Evolutionary conservation across 2,113 vertebrate genomes (phyloP), one percentile per base, ranked within the genome.

Genomic region (Etia nguti): DNA sequence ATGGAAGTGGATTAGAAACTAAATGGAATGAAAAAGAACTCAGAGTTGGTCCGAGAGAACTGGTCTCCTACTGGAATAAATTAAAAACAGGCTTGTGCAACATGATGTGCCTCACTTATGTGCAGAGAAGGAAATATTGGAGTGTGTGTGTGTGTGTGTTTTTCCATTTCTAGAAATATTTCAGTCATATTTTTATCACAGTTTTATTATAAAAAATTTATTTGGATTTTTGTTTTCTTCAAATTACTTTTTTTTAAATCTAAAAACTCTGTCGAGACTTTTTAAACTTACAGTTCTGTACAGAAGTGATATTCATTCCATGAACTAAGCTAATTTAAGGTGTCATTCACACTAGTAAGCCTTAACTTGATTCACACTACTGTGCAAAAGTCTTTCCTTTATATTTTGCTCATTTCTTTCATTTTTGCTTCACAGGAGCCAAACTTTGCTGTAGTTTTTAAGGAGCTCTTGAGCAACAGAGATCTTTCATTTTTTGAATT

Each of bases 1-100:
- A 83, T 86, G 65, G 56, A 88, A 85, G 79, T 86, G 29, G 81
- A 90, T 36, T 75, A 80, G 80, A 86, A 56, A 36, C 18, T 70
- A 82, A 85, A 73, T 79, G 55, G 62, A 10, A 62, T 85, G 70
- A 79, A 88, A 83, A 87, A 79, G 20, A 86, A 68, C 41, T 77
- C 15, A 1, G 22, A 62, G 85, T 43, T 68, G 26, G 73, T 83
- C 43, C 11, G 59, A 29, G 36, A 70, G 79, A 11, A 77, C 31
- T 75, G 83, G 6, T 88, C 52, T 84, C 41, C 46, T 55, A 54
- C 43, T 86, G 70, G 62, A 88, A 83, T 87, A 79, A 55, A 83
- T 24, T 29, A 88, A 68, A 89, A 73, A 88, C 38, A 77, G 55
- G 11, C 20, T 52, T 62, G n/a, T 81, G 82, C 80, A 85, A 70